These are phyloP conservation scores for Melikaiella ostensackeni DNA, from an alignment of 2,888 invertebrate genomes.

Conservation along the genomic window DNA sequence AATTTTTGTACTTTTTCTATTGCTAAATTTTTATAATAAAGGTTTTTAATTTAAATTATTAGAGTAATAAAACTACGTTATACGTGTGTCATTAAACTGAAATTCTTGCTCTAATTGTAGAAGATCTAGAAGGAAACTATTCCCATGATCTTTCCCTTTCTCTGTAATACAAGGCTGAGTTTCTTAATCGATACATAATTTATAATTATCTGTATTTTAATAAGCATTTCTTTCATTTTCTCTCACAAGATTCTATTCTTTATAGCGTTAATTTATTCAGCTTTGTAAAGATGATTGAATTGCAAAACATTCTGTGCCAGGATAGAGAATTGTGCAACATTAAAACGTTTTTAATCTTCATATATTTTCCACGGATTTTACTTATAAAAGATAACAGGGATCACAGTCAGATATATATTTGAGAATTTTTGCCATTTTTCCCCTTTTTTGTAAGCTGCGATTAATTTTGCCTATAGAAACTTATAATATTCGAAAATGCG, in stretches of 20 bases:
- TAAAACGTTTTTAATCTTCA: not conserved
- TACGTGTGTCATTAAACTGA: not conserved
- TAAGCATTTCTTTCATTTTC: slow-evolving; percentile 5
- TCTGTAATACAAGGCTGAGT: not conserved
- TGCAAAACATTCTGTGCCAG: not conserved
- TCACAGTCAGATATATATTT: too few relatives aligned
- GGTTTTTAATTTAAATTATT: not conserved
- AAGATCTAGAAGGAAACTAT: not conserved
- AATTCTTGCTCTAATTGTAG: not conserved
- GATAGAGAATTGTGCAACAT: not conserved
- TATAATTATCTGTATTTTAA: slow-evolving; percentile 2
- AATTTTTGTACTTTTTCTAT: not conserved
- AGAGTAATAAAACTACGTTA: not conserved
- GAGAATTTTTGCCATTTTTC: too few relatives aligned
- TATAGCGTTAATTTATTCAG: slow-evolving; percentile 7
- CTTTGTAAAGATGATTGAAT: slow-evolving; percentile 1
- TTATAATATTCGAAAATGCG: too few relatives aligned
- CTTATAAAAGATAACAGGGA: too few relatives aligned
- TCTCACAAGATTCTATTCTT: not conserved
- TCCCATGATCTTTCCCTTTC: not conserved
- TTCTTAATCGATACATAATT: not conserved
- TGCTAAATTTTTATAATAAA: not conserved
- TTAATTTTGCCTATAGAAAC: too few relatives aligned
- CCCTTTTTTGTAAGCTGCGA: too few relatives aligned
- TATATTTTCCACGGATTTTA: too few relatives aligned